These are phyloP conservation scores for Eumaeus atala DNA, from an alignment of 1,140 invertebrate species.

Conservation along the genomic window DNA sequence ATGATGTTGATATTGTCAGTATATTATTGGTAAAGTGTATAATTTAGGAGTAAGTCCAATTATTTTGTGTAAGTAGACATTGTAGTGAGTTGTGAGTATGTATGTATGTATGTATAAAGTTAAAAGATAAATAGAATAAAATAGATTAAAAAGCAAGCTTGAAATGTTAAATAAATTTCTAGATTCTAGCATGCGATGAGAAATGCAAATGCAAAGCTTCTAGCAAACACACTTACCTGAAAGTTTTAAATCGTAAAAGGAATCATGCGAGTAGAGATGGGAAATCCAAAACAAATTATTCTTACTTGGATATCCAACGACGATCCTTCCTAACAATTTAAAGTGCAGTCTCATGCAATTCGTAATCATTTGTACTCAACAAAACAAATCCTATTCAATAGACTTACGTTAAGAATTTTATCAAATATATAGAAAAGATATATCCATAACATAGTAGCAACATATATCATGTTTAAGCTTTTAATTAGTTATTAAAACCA, in stretches of 20 bases:
- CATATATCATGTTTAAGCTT: conserved; percentile 56
- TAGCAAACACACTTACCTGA: conserved; percentile 46
- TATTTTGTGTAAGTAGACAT: conserved; percentile 46
- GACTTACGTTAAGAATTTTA: conserved; percentile 29
- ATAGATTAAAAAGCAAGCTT: conserved; percentile 59
- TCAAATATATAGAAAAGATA: conserved; percentile 42
- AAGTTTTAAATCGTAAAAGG: conserved; percentile 26
- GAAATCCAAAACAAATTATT: conserved; percentile 46
- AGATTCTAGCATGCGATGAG: conserved; percentile 58
- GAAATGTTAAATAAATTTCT: conserved; percentile 32
- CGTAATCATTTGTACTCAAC: conserved; percentile 3
- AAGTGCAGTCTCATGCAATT: conserved; percentile 47
- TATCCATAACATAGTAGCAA: conserved; percentile 54
- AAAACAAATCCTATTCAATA: conserved; percentile 23
- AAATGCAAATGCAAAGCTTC: conserved; percentile 55
- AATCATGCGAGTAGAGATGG: conserved; percentile 49
- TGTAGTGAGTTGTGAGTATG: conserved; percentile 36
- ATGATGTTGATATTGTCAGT: conserved; percentile 41
- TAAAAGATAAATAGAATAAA: conserved; percentile 59
- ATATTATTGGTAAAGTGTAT: conserved; percentile 56
- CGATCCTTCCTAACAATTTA: conserved; percentile 61
- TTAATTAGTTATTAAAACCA: conserved; percentile 42
- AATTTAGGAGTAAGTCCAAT: conserved; percentile 67
- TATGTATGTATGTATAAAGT: conserved; percentile 44
- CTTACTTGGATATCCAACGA: conserved; percentile 70